These are phyloP conservation scores for Sus cebifrons DNA, from an alignment of 2,797 vertebrate genomes.

Conservation along the genomic window DNA sequence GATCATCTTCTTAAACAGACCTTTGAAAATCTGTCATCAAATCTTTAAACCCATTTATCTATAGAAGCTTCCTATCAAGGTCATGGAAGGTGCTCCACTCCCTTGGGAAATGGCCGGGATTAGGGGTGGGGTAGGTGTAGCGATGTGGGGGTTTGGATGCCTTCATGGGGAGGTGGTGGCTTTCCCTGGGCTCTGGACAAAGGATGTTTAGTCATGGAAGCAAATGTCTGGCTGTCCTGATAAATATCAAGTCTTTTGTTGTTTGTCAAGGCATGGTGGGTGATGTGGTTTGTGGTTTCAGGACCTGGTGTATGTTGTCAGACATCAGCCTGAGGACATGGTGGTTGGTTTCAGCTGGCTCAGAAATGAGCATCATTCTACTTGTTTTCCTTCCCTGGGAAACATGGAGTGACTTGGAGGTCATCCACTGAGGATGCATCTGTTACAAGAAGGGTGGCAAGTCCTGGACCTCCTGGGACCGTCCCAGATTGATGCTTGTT, in stretches of 20 bases:
- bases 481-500: constrained; percentile 15
- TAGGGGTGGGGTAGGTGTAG: not conserved
- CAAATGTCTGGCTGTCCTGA: constrained; percentile 53
- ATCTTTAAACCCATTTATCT: not conserved
- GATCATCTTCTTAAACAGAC: not conserved
- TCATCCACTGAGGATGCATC: not conserved
- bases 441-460: constrained; percentile 18
- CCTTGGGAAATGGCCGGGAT: constrained; percentile 6
- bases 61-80: not conserved
- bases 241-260: constrained; percentile 69
- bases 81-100: not conserved
- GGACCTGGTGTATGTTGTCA: constrained; percentile 53
- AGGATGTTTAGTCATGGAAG: constrained; percentile 22
- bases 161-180: not conserved
- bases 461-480: not conserved
- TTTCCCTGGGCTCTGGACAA: constrained; percentile 53
- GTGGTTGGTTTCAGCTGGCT: constrained; percentile 75
- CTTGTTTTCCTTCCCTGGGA: constrained; percentile 37
- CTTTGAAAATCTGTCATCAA: constrained; percentile 16
- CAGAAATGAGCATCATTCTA: constrained; percentile 44
- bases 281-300: constrained; percentile 78
- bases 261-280: constrained; percentile 57
- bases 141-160: not conserved
- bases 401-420: not conserved
- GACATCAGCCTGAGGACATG: constrained; percentile 45